Evolutionary conservation across 2,113 vertebrate genomes (phyloP).

Genomic region (Solenodon paradoxus): DNA sequence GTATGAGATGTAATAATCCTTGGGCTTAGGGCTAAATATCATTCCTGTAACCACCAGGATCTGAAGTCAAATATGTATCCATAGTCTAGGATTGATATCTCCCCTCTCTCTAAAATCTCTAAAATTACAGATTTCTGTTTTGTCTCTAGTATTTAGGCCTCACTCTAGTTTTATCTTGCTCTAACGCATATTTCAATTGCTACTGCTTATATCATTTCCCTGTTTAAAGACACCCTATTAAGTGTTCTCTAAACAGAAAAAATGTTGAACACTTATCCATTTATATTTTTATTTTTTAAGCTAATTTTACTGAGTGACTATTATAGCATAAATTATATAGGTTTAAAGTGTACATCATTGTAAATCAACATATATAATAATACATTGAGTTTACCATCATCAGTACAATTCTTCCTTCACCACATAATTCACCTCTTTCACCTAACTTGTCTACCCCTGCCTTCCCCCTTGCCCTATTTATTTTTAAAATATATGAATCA

Average conservation of each 20-base stretch:
- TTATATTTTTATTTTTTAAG: too few species aligned
- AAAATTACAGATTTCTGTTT: neutral
- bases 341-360: too few species aligned
- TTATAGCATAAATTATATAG: too few species aligned
- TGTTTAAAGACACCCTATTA: neutral
- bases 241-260: neutral
- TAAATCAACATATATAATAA: too few species aligned
- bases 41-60: neutral
- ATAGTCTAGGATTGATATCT: neutral
- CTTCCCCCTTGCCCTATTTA: neutral
- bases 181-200: neutral
- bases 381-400: too few species aligned
- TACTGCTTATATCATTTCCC: neutral
- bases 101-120: neutral
- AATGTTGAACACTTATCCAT: neutral
- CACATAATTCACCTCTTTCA: too few species aligned
- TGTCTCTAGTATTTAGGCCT: neutral
- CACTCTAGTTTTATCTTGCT: slow-evolving; percentile 5
- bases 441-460: too few species aligned
- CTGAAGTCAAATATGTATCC: neutral
- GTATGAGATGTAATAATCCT: neutral
- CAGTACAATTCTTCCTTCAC: too few species aligned
- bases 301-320: too few species aligned
- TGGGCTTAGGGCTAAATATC: neutral
- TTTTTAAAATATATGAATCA: neutral